Conservation (phyloP, 2,888 invertebrate species). For the Lasioglossum calceatum region DNA sequence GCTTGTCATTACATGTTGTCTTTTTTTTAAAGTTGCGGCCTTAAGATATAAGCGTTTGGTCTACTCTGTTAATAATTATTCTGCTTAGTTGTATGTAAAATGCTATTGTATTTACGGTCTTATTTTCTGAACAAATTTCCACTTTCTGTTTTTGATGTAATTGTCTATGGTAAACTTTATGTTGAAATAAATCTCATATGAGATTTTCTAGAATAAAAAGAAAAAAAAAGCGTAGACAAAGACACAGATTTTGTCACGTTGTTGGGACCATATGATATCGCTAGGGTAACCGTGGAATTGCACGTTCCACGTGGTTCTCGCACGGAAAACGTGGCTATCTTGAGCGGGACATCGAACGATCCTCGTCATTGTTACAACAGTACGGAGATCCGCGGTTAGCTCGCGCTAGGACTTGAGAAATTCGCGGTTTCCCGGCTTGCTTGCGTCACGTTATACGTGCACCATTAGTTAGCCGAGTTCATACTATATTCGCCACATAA, state of each 20-base stretch:
- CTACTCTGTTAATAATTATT: too few species aligned
- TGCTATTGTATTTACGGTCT: too few species aligned
- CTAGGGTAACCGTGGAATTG: too few species aligned
- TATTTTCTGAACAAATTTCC: too few species aligned
- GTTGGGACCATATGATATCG: background rate
- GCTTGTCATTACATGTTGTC: too few species aligned
- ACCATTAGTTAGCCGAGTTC: conserved; percentile 31
- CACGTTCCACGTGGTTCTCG: background rate
- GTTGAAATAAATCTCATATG: too few species aligned
- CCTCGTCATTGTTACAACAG: conserved; percentile 34
- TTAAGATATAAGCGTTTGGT: too few species aligned
- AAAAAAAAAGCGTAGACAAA: background rate
- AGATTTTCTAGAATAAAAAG: too few species aligned
- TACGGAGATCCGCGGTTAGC: conserved; percentile 12
- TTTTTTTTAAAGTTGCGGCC: too few species aligned
- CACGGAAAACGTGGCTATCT: conserved; percentile 34
- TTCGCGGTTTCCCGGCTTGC: conserved; percentile 28
- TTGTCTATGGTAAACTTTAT: too few species aligned
- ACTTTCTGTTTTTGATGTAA: too few species aligned
- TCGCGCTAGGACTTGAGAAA: conserved; percentile 50
- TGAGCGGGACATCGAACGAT: conserved; percentile 36
- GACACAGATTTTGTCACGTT: background rate
- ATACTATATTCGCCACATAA: background rate
- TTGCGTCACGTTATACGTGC: conserved; percentile 40
- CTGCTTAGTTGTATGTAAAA: too few species aligned